Base-by-base conservation (phyloP, 2,797 vertebrate species). In the Hybognathus amarus region DNA sequence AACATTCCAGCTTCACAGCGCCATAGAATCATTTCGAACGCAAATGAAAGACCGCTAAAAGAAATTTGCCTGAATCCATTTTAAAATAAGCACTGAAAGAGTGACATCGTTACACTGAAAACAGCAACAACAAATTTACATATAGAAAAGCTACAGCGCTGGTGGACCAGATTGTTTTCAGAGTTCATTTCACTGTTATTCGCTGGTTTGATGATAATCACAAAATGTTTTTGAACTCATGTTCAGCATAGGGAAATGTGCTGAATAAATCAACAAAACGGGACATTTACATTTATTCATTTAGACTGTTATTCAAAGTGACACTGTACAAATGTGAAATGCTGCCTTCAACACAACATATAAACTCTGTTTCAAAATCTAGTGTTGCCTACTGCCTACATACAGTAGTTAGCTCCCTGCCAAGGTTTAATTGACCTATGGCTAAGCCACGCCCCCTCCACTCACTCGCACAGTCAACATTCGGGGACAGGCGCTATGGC, bases 151-250 rank as follows among this genome's bases (percentile, higher is more conserved):
- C 68, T n/a, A 45, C 24, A n/a, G 69, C 13, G 56, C n/a, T 42
- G 47, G 20, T 77, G 52, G 64, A 47, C 3, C 74, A 59, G 40
- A 77, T 77, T 70, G 52, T 83, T 83, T 80, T 77, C 64, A 20
- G 45, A 56, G 80, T 76, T 82, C 47, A 82, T 82, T 82, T 67
- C 71, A n/a, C 8, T 76, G 59, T 56, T 76, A 54, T 67, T 67
- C 45, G 45, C 80, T 56, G 52, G 64, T 69, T 83, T 77, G 64
- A 70, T 68, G 64, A 77, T 77, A 68, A 83, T 83, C 82, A 77
- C 66, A 70, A 69, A 52, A 82, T 82, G 71, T 75, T 54, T n/a
- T 67, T 30, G n/a, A 66, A 54, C 63, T 76, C 71, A 42, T 33
- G 45, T 76, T 82, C 33, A 42, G 33, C 61, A 27, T 12, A 12